A percentile compares a stretch with the other conserved stretches of the same genome.
Conservation (phyloP, 2,888 invertebrate genomes). For the Neocrepidodera transversa region DNA sequence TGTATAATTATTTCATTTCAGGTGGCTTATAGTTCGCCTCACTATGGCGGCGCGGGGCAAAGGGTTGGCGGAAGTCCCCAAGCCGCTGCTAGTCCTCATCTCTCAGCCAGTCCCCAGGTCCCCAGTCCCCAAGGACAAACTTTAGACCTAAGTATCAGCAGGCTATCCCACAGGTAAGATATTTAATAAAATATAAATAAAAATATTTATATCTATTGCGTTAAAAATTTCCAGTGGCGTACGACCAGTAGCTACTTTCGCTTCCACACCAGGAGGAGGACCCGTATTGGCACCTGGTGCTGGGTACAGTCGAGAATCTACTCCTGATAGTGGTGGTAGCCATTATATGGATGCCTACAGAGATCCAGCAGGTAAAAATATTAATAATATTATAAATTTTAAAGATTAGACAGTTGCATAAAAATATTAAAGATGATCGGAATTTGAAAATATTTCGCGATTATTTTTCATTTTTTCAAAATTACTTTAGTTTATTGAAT, state of each 20-base stretch:
- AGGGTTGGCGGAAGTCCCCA: constrained; percentile 81
- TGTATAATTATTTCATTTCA: constrained; percentile 57
- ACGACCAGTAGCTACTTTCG: constrained; percentile 62
- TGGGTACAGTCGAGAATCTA: constrained; percentile 84
- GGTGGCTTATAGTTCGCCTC: constrained; percentile 79
- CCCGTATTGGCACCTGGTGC: constrained; percentile 64
- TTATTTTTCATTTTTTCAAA: too few species aligned
- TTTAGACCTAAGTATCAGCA: constrained; percentile 86
- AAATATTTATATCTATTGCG: constrained; percentile 9
- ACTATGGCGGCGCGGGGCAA: constrained; percentile 69
- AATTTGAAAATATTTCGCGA: too few species aligned
- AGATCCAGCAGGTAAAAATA: constrained; percentile 75
- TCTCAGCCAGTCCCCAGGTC: constrained; percentile 86
- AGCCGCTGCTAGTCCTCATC: constrained; percentile 84
- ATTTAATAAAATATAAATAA: constrained; percentile 7
- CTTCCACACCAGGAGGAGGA: constrained; percentile 35
- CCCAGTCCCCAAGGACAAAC: constrained; percentile 92
- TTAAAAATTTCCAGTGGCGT: constrained; percentile 69
- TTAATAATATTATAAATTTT: too few species aligned
- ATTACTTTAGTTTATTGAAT: too few species aligned
- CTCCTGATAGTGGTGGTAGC: constrained; percentile 87
- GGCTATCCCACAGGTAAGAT: constrained; percentile 80
- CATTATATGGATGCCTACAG: constrained; percentile 89
- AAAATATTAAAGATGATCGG: too few species aligned
- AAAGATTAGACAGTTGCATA: too few species aligned